These are phyloP conservation scores for Phyllostomus discolor DNA, from an alignment of 2,113 vertebrate genomes.

Conservation along the genomic window DNA sequence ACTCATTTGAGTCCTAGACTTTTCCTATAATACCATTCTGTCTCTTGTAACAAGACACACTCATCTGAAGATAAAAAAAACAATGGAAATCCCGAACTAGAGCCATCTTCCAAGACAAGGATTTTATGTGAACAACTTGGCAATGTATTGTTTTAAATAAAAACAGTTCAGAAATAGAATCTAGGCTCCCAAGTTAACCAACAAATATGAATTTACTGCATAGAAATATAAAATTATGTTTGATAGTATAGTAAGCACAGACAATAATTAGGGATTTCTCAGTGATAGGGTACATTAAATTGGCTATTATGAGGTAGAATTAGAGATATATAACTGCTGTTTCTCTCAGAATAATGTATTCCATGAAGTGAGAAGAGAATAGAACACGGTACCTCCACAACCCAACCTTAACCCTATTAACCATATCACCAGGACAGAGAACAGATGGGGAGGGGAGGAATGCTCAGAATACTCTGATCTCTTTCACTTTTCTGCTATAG, in stretches of 20 bases:
- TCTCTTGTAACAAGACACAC: neutral
- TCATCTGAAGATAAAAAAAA: neutral
- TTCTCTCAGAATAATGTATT: neutral
- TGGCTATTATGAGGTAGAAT: neutral
- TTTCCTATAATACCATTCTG: neutral
- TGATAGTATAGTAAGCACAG: neutral
- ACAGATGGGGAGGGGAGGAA: accelerated
- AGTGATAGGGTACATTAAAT: neutral
- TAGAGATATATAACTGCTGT: neutral
- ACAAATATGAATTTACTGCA: neutral
- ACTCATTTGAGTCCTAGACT: neutral
- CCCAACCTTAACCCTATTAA: neutral
- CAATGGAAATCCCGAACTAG: neutral
- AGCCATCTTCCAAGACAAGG: neutral
- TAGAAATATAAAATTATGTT: neutral
- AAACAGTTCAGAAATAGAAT: neutral
- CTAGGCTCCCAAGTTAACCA: neutral
- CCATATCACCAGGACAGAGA: neutral
- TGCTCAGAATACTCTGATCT: neutral
- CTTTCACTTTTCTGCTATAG: neutral
- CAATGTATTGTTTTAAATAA: neutral
- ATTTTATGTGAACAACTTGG: neutral
- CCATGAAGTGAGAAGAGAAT: neutral
- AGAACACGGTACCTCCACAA: neutral
- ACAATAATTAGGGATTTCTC: neutral